These are phyloP conservation scores for Cantharis flavilabris DNA, from an alignment of 2,888 invertebrate species.

Conservation along the genomic window DNA sequence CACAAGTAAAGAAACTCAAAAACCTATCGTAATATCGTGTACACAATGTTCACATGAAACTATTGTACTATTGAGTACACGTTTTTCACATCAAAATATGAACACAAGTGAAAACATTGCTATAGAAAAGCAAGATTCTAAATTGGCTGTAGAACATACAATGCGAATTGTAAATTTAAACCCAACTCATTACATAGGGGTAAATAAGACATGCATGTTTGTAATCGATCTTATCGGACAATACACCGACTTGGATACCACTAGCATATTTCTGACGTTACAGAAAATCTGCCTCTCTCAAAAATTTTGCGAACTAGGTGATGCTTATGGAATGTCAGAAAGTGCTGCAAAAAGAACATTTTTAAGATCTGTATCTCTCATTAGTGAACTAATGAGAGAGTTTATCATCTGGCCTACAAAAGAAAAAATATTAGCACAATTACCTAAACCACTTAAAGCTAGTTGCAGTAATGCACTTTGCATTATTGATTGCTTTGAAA, in stretches of 20 bases:
- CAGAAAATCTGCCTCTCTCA: background rate
- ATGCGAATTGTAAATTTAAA: background rate
- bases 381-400: slow-evolving; percentile 3
- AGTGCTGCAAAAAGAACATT: background rate
- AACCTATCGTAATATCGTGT: too few species aligned
- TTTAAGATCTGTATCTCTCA: background rate
- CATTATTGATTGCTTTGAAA: slow-evolving; percentile 50
- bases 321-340: background rate
- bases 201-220: background rate
- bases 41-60: too few species aligned
- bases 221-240: background rate
- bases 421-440: slow-evolving; percentile 14
- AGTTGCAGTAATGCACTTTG: slow-evolving; percentile 36
- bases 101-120: too few species aligned
- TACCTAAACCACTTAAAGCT: slow-evolving; percentile 33
- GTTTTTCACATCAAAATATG: too few species aligned
- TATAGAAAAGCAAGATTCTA: background rate
- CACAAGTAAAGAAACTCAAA: too few species aligned
- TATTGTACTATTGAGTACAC: too few species aligned
- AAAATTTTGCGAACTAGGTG: background rate
- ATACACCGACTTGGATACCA: background rate
- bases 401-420: slow-evolving; percentile 24
- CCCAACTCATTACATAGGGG: background rate
- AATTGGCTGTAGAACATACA: background rate
- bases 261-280: background rate